Conservation (phyloP, 2,797 vertebrate genomes). For the Lithobates sylvaticus region DNA sequence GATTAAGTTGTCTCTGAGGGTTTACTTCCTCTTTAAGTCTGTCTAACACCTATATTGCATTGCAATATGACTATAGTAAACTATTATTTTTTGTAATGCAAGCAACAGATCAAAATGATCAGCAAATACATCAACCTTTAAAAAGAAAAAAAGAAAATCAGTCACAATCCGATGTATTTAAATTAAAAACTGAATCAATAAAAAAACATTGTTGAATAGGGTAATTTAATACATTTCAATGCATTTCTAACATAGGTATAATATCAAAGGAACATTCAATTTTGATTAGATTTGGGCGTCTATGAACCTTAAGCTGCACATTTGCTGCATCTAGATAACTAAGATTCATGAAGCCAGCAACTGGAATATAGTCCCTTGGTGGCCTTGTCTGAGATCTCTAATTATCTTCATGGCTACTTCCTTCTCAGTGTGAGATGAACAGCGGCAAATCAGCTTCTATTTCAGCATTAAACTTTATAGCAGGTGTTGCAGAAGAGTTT, state of each 20-base stretch:
- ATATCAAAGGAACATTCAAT: not conserved
- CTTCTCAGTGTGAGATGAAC: not conserved
- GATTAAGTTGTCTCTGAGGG: too few species aligned
- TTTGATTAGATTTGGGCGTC: not conserved
- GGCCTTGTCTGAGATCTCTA: not conserved
- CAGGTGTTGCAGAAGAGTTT: not conserved
- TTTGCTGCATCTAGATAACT: conserved; percentile 1
- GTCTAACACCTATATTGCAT: too few species aligned
- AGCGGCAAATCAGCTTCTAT: not conserved
- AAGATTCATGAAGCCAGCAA: conserved; percentile 3
- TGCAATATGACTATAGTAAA: too few species aligned
- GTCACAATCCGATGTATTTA: too few species aligned
- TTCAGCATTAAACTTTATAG: not conserved
- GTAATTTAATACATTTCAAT: not conserved
- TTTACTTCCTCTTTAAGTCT: too few species aligned
- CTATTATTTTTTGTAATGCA: too few species aligned
- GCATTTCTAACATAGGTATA: not conserved
- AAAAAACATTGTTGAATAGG: not conserved
- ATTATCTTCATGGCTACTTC: not conserved
- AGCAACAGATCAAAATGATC: too few species aligned
- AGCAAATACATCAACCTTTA: too few species aligned
- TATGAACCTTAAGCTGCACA: not conserved
- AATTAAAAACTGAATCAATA: not conserved
- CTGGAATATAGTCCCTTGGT: not conserved
- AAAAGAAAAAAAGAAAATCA: too few species aligned